Evolutionary conservation across 2,113 vertebrate genomes (phyloP).

Genomic region (Pogonocichla stellata): DNA sequence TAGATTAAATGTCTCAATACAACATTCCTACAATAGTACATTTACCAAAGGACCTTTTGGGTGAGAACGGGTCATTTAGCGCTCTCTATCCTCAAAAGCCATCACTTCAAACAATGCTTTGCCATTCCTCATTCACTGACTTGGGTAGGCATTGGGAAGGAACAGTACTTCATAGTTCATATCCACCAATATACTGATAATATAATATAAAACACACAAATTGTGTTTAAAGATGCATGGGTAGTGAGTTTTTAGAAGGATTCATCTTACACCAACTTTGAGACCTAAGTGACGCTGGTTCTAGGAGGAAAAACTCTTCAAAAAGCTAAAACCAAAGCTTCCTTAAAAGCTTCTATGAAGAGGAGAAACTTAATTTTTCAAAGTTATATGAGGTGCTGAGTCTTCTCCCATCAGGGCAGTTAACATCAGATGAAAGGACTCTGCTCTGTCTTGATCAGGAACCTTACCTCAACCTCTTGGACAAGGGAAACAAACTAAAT

Average conservation of each 20-base stretch:
- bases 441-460: neutral
- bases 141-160: neutral
- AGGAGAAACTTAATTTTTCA: neutral
- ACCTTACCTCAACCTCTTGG: neutral
- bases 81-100: neutral
- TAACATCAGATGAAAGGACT: neutral
- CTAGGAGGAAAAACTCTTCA: neutral
- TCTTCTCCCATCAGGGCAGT: neutral
- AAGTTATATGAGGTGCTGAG: neutral
- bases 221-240: neutral
- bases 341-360: neutral
- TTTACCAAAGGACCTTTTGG: neutral
- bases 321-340: neutral
- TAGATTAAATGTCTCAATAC: neutral
- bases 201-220: neutral
- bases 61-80: neutral
- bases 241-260: neutral
- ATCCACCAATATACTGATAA: too few species aligned
- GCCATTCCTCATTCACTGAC: neutral
- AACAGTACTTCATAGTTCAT: neutral
- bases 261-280: neutral
- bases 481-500: neutral
- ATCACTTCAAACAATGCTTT: neutral
- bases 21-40: neutral
- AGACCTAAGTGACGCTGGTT: neutral